Conservation (phyloP, 2,888 invertebrate genomes). For the Pollenia griseotomentosa region DNA sequence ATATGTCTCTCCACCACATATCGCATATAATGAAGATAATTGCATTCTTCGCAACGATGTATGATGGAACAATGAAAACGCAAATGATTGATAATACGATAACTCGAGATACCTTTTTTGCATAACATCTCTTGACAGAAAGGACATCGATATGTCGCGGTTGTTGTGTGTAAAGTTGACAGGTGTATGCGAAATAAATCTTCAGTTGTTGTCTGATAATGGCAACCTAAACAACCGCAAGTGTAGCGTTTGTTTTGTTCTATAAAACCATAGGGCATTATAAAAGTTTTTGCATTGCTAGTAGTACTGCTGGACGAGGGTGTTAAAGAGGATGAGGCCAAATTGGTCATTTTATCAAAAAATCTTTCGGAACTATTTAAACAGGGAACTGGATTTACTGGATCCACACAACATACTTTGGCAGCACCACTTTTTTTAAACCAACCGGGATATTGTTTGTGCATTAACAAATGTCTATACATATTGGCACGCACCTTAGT, state of each 20-base stretch:
- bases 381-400: constrained; percentile 93
- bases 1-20: constrained; percentile 88
- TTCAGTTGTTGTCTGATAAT: constrained; percentile 89
- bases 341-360: constrained; percentile 94
- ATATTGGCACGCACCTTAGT: constrained; percentile 90
- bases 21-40: constrained; percentile 87
- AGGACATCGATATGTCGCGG: constrained; percentile 87
- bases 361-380: constrained; percentile 91
- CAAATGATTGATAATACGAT: constrained; percentile 89
- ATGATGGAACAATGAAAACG: constrained; percentile 90
- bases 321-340: constrained; percentile 88
- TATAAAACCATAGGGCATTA: constrained; percentile 82
- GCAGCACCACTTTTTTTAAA: constrained; percentile 39
- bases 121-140: constrained; percentile 88
- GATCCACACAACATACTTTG: constrained; percentile 87
- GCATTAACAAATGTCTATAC: constrained; percentile 88
- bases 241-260: constrained; percentile 87
- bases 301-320: constrained; percentile 76
- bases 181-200: constrained; percentile 90
- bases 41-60: constrained; percentile 90
- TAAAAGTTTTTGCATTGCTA: constrained; percentile 66
- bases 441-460: constrained; percentile 83
- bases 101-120: constrained; percentile 85
- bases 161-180: constrained; percentile 88
- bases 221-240: constrained; percentile 89